Evolutionary conservation across 2,113 vertebrate genomes (phyloP), one percentile per base, ranked within the genome.

Genomic region (Plecotus auritus): DNA sequence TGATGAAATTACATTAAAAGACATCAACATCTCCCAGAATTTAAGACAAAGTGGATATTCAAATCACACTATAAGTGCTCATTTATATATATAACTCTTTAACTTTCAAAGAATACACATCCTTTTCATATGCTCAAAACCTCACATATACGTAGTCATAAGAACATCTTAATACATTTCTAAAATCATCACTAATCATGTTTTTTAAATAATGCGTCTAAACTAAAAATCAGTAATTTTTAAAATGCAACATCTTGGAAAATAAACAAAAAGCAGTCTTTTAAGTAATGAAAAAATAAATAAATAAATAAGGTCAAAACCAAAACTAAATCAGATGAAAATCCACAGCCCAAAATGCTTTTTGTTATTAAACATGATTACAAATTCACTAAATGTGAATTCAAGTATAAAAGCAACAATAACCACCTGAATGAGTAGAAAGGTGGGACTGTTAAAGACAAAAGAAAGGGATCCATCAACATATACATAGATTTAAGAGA

Each of bases 181-280:
- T 92, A 92, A 69, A 92, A 56, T n/a, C 40, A 74, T 82, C 30
- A 54, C 22, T 92, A 89, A 92, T 72, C 40, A 66, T 74, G 51
- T 70, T 90, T 32, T 92, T 30, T 45, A 85, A 85, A 86, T 1
- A 51, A 28, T 78, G 22, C 17, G 26, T 20, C 20, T 16, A 93
- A 64, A 69, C 37, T 81, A 88, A 93, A 90, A 82, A 32, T 69
- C 26, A 61, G 61, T 35, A 76, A 80, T 40, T 86, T 86, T 18
- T 64, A 67, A 94, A 86, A 47, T 37, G 18, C 8, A 93, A 89
- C 42, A 89, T 9, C 18, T 56, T 85, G 49, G 18, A 66, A 76
- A 26, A 10, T 49, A 74, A 67, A 23, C 40, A 30, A 80, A 67
- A 56, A 86, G 47, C 73, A 49, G 64, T 26, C 32, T 66, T 85